Conservation (phyloP, 2,797 vertebrate species). For the Sebastes iracundus region DNA sequence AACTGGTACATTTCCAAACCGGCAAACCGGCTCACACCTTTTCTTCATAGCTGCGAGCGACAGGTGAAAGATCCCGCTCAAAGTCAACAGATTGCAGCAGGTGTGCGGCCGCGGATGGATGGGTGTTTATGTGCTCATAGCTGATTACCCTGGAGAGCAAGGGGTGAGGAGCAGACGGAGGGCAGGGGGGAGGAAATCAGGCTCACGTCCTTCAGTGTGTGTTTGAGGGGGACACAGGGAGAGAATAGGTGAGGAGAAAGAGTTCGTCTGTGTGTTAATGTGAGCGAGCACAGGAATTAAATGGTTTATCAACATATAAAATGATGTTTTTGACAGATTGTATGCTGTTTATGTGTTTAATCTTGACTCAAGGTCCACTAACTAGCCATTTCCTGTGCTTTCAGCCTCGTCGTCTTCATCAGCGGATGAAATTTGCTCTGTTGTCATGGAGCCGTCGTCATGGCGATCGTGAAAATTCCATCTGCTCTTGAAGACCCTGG, state of each 20-base stretch:
- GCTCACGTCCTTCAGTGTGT: neutral
- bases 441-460: neutral
- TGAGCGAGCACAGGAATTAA: too few relatives aligned
- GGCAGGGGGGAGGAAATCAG: neutral
- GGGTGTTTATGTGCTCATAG: slow-evolving; percentile 52
- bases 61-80: slow-evolving; percentile 57
- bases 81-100: slow-evolving; percentile 64
- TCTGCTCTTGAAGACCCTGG: neutral
- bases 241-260: neutral
- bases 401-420: neutral
- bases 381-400: neutral
- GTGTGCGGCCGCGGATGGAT: slow-evolving; percentile 45
- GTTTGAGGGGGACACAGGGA: neutral
- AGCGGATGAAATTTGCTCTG: neutral
- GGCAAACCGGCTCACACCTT: neutral
- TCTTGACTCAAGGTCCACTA: neutral
- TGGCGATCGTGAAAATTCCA: neutral
- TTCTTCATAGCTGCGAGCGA: slow-evolving; percentile 16
- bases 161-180: slow-evolving; percentile 19
- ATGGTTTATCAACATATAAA: rapidly evolving
- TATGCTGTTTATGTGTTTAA: neutral
- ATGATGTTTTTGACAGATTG: neutral
- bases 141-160: slow-evolving; percentile 56
- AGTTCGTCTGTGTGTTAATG: too few relatives aligned
- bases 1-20: slow-evolving; percentile 26